phyloP scores from a whole-genome alignment of 2,888 invertebrate genomes.

The Punctoribates punctum region DNA sequence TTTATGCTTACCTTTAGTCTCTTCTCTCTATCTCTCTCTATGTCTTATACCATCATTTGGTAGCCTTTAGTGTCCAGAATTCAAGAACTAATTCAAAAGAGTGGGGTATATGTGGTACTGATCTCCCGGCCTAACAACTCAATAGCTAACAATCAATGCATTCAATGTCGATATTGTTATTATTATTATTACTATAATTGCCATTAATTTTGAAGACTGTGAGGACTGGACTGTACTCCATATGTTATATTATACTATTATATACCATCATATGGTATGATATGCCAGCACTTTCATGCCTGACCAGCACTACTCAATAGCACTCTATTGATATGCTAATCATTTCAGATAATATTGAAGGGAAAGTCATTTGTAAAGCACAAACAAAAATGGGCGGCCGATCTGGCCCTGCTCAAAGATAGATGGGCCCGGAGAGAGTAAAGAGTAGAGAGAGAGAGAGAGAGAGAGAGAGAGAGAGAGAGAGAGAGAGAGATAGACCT shows the following conservation, averaged over 20 bases:
- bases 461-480: constrained; percentile 8
- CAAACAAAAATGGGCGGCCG: constrained; percentile 29
- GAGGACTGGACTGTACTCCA: not conserved
- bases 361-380: constrained; percentile 27
- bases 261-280: constrained; percentile 28
- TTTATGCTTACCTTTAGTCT: not conserved
- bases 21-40: no score
- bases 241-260: not conserved
- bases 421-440: constrained; percentile 3
- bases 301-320: constrained; percentile 27
- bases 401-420: constrained; percentile 14
- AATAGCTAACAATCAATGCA: constrained; percentile 8
- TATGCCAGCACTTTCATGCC: constrained; percentile 27
- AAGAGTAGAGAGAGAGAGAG: not conserved
- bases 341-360: constrained; percentile 5
- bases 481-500: constrained; percentile 6
- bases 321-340: constrained; percentile 19
- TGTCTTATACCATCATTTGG: not conserved
- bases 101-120: not conserved
- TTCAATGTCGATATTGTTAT: constrained; percentile 18
- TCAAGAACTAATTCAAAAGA: not conserved
- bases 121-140: not conserved
- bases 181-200: constrained; percentile 34
- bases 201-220: constrained; percentile 14
- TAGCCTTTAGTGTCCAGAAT: not conserved